Evolutionary conservation across 2,113 vertebrate genomes (phyloP).

Genomic region (Bubalus kerabau): DNA sequence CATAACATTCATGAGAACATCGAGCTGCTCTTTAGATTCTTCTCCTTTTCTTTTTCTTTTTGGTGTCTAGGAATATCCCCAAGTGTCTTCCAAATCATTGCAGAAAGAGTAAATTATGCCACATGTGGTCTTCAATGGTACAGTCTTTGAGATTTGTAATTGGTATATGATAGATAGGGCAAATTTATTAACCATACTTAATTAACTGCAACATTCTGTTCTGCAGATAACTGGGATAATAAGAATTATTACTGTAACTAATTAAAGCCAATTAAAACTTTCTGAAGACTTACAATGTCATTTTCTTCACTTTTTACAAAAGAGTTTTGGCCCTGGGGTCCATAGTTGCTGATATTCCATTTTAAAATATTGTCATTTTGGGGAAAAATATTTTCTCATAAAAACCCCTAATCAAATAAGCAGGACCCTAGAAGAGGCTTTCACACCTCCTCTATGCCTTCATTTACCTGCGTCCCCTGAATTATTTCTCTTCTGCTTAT

Average conservation of each 20-base stretch:
- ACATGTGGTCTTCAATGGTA: background rate
- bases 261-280: slow-evolving; percentile 50
- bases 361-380: background rate
- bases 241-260: background rate
- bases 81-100: background rate
- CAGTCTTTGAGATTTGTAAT: slow-evolving; percentile 8
- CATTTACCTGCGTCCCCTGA: background rate
- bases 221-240: slow-evolving; percentile 14
- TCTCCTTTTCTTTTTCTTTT: background rate
- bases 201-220: slow-evolving; percentile 41
- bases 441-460: background rate
- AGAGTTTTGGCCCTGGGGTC: background rate
- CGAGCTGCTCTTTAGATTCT: background rate
- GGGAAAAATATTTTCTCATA: background rate
- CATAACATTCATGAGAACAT: background rate
- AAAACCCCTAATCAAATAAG: background rate
- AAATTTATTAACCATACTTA: slow-evolving; percentile 35
- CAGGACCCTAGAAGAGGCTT: background rate
- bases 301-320: background rate
- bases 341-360: background rate
- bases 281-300: slow-evolving; percentile 12
- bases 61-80: background rate
- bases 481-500: background rate
- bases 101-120: slow-evolving; percentile 8
- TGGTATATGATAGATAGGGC: background rate